These are phyloP conservation scores for Leptinotarsa juncta DNA, from an alignment of 2,888 invertebrate genomes.

Conservation along the genomic window DNA sequence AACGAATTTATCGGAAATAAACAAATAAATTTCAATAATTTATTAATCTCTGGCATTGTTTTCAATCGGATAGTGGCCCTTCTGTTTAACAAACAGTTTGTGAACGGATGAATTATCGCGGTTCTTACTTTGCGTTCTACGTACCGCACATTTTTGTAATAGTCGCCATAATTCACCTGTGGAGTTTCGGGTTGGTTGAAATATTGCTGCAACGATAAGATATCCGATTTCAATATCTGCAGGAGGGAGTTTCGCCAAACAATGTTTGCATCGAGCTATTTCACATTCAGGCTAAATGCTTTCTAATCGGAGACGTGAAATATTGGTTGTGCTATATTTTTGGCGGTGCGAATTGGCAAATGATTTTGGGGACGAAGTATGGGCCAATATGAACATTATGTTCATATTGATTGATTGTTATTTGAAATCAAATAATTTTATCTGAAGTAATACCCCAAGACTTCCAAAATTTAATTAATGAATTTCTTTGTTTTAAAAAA, in stretches of 20 bases:
- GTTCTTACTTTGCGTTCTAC: constrained; percentile 33
- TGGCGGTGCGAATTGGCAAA: background rate
- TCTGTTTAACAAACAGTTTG: constrained; percentile 31
- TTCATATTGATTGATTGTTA: no score
- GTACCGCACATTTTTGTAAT: constrained; percentile 39
- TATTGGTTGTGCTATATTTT: constrained; percentile 15
- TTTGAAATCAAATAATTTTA: no score
- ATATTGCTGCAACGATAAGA: constrained; percentile 45
- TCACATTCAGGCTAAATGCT: constrained; percentile 33
- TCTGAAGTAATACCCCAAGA: no score
- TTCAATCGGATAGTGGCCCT: constrained; percentile 28
- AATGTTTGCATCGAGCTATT: constrained; percentile 33
- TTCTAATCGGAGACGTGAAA: constrained; percentile 32
- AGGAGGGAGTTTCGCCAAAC: constrained; percentile 33
- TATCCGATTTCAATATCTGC: constrained; percentile 44
- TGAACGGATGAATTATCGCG: constrained; percentile 27
- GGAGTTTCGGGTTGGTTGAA: constrained; percentile 47
- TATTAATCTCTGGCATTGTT: constrained; percentile 36
- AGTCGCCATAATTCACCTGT: constrained; percentile 49
- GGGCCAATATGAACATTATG: background rate
- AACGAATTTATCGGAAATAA: constrained; percentile 32
- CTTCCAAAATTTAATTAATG: no score
- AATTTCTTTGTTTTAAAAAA: no score
- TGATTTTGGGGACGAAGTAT: background rate
- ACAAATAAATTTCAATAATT: constrained; percentile 40